Conservation (phyloP, 2,113 vertebrate genomes). For the Ochotona princeps region DNA sequence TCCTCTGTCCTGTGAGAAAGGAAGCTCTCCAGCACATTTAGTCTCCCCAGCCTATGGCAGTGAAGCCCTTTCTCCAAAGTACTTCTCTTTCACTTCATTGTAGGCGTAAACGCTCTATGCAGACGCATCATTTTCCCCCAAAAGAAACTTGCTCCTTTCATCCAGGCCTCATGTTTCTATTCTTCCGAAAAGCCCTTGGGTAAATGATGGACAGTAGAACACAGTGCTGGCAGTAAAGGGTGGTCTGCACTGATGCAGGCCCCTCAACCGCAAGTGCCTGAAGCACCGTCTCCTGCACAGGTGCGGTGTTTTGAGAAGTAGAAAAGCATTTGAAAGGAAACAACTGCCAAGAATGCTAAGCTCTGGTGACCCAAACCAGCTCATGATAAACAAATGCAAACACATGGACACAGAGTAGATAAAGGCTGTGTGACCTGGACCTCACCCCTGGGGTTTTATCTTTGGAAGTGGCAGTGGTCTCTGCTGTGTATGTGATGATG, state of each 20-base stretch:
- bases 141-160: neutral
- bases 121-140: neutral
- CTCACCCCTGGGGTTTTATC: slow-evolving; percentile 40
- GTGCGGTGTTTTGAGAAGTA: slow-evolving; percentile 9
- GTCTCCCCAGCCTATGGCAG: neutral
- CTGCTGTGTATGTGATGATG: slow-evolving; percentile 38
- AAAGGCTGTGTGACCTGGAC: neutral
- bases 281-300: neutral
- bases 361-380: slow-evolving; percentile 29
- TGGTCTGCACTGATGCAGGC: neutral
- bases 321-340: neutral
- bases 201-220: neutral
- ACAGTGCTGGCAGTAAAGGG: neutral
- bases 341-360: neutral
- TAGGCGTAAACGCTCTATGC: slow-evolving; percentile 1
- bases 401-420: neutral
- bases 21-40: neutral
- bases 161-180: neutral
- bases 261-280: neutral
- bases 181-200: neutral
- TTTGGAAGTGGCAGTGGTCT: slow-evolving; percentile 34
- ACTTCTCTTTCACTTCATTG: neutral
- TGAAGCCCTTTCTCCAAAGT: neutral
- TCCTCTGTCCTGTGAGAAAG: neutral
- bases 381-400: slow-evolving; percentile 5